Base-by-base conservation (phyloP, 1,140 invertebrate species). In the Diploscapter pachys region DNA sequence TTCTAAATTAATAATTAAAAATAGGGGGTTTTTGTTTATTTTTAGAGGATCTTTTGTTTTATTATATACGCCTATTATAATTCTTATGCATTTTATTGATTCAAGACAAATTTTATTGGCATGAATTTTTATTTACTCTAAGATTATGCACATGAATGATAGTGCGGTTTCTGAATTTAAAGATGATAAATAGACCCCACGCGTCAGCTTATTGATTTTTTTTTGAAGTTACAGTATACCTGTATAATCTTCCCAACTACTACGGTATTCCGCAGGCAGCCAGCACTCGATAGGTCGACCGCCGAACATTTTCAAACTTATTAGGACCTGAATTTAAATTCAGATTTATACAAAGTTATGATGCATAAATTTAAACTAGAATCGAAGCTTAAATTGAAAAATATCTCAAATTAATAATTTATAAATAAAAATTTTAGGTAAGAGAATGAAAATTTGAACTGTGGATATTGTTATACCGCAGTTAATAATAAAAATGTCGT, bases 271-370 rank as follows among this genome's bases (percentile, higher is more conserved):
- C 13, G 83, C 83, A 0, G 84, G 84, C 54, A 85, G 78, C 77
- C 81, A 85, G 66, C 83, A 85, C 72, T 82, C 77, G 3, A 81
- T 72, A 5, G 83, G 83, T 49, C 83, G 68, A 51, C 83, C 83
- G 8, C 83, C 83, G 75, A 81, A 85, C 83, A 85, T 84, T 83
- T 85, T 85, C 49, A 85, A 64, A 61, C 75, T 79, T 9, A 85
- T 83, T 31, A 85, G 73, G 5, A 83, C 81, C 81, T 83, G 51
- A 53, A 83, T 31, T 31, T 31, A 31, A 57, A 4, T 0, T 31
- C 3, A 9, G 31, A 51, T 76, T 50, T 61, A 8, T 57, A 31
- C n/a, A 57, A 9, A 71, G 9, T 13, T 73, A 51, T 9, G 2
- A 59, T 11, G 2, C 2, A 2, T 49, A 31, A 31, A 31, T 49